These are phyloP conservation scores for Bufo bufo DNA, from an alignment of 2,113 vertebrate genomes.

Conservation along the genomic window DNA sequence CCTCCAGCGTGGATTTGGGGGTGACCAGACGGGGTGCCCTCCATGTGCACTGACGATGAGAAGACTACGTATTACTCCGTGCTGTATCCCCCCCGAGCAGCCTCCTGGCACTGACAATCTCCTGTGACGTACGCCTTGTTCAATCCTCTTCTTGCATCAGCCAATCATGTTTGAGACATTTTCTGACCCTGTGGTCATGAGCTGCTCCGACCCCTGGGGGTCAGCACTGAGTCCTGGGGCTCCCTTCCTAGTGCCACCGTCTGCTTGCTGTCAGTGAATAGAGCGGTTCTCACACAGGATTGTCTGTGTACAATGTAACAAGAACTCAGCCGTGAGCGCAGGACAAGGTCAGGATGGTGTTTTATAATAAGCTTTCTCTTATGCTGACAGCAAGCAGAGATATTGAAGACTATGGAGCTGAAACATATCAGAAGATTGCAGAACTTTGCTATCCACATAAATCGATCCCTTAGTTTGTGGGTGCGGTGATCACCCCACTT, in stretches of 20 bases:
- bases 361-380: background rate
- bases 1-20: background rate
- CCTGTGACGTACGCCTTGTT: background rate
- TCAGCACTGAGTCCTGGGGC: background rate
- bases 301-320: background rate
- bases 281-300: background rate
- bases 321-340: background rate
- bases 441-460: background rate
- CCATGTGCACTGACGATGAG: background rate
- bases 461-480: background rate
- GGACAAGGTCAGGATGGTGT: background rate
- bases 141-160: slow-evolving; percentile 11
- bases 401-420: background rate
- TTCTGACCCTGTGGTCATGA: background rate
- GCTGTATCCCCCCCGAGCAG: no score
- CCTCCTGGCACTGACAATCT: slow-evolving; percentile 1
- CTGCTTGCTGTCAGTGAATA: background rate
- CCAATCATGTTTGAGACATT: background rate
- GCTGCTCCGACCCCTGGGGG: background rate
- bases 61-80: background rate
- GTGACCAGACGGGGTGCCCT: no score
- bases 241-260: background rate
- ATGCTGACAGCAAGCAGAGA: background rate
- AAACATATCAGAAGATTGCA: background rate
- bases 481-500: no score